Evolutionary conservation across 2,888 invertebrate genomes (phyloP).

Genomic region (Eristalis intricaria): DNA sequence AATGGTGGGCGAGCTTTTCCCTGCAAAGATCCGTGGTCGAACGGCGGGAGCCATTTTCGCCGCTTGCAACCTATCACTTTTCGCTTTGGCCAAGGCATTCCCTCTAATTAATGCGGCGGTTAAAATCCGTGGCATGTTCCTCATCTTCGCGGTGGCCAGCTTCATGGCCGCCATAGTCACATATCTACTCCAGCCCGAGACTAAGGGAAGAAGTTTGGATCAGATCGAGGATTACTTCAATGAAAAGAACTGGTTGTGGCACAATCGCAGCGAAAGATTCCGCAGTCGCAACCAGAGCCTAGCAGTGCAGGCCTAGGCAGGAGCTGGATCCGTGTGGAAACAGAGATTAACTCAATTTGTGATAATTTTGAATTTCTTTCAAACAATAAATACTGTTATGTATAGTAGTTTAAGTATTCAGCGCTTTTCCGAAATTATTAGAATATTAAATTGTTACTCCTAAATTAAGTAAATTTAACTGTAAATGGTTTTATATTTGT

Average conservation of each 20-base stretch:
- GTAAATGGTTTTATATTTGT: not conserved
- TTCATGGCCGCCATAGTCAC: slow-evolving; percentile 85
- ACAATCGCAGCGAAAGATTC: slow-evolving; percentile 72
- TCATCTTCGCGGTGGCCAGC: slow-evolving; percentile 86
- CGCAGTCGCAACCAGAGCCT: slow-evolving; percentile 5
- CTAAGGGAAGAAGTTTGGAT: slow-evolving; percentile 86
- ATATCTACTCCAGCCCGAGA: slow-evolving; percentile 88
- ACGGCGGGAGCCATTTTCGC: slow-evolving; percentile 89
- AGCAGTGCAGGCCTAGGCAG: slow-evolving; percentile 11
- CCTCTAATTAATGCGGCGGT: slow-evolving; percentile 84
- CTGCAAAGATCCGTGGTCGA: slow-evolving; percentile 87
- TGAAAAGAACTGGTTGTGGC: slow-evolving; percentile 85
- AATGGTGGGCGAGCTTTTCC: slow-evolving; percentile 89
- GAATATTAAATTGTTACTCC: not conserved
- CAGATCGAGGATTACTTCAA: slow-evolving; percentile 91
- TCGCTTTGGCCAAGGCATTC: slow-evolving; percentile 87
- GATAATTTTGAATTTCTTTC: slow-evolving; percentile 44
- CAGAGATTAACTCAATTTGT: slow-evolving; percentile 51
- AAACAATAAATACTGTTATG: slow-evolving; percentile 4
- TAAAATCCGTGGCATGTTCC: slow-evolving; percentile 87
- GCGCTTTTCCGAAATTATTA: not conserved
- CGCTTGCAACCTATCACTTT: slow-evolving; percentile 86
- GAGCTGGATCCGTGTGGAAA: not conserved
- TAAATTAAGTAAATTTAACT: not conserved
- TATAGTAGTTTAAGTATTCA: slow-evolving; percentile 18